Evolutionary conservation across 1,140 invertebrate genomes (phyloP).

Genomic region (Aporrectodea caliginosa): DNA sequence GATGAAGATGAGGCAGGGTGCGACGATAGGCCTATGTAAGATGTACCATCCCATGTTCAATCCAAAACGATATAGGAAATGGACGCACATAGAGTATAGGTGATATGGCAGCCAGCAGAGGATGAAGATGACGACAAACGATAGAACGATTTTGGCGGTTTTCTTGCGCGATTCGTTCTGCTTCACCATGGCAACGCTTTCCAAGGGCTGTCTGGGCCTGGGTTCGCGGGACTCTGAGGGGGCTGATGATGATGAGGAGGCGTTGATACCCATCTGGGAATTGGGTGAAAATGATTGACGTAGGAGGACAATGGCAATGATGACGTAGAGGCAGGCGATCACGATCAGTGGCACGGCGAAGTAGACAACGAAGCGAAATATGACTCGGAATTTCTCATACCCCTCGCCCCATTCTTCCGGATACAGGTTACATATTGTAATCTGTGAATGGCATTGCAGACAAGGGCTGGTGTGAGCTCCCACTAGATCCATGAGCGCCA

Average conservation of each 20-base stretch:
- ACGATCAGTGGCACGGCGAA: neutral
- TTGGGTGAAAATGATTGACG: neutral
- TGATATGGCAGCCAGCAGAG: conserved; percentile 83
- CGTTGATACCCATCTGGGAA: neutral
- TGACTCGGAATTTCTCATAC: neutral
- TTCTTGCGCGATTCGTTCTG: conserved; percentile 76
- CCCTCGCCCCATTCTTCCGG: neutral
- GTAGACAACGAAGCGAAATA: neutral
- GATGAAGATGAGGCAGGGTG: conserved; percentile 65
- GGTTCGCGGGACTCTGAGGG: no score
- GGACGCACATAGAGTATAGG: conserved; percentile 81
- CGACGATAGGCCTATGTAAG: neutral
- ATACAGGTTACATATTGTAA: neutral
- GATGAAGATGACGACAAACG: conserved; percentile 86
- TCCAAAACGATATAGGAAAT: no score
- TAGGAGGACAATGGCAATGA: neutral
- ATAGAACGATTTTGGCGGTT: conserved; percentile 82
- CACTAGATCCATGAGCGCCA: neutral
- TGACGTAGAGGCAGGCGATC: neutral
- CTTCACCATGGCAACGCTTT: neutral
- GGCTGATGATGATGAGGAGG: no score
- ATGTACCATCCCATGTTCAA: neutral
- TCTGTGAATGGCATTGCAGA: neutral
- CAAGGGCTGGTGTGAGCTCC: neutral
- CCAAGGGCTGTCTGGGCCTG: no score